Percentiles rank a stretch among this genome's conserved stretches.
These are phyloP conservation scores for Andrena praecox DNA, from an alignment of 2,888 invertebrate genomes.

Conservation along the genomic window DNA sequence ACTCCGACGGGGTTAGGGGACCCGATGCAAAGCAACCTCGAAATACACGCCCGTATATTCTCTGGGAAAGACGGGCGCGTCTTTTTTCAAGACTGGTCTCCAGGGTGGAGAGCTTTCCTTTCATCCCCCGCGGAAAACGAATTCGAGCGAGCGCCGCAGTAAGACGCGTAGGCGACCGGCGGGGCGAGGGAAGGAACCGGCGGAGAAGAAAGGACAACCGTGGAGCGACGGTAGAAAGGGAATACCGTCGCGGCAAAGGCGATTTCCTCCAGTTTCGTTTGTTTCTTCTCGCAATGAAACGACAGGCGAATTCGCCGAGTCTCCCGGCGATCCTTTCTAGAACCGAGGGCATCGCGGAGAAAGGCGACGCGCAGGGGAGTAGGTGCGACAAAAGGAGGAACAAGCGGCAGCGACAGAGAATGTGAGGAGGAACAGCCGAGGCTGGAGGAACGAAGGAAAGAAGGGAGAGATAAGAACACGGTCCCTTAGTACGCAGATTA, in stretches of 20 bases:
- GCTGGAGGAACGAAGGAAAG: conserved; percentile 29
- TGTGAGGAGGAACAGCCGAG: not conserved
- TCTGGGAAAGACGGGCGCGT: conserved; percentile 35
- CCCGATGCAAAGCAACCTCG: conserved; percentile 27
- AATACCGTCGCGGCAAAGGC: conserved; percentile 60
- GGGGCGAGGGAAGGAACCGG: not conserved
- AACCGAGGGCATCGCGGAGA: conserved; percentile 13
- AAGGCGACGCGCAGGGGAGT: conserved; percentile 6
- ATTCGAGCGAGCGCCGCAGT: conserved; percentile 45
- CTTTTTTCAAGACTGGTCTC: conserved; percentile 36
- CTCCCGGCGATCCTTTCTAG: conserved; percentile 55
- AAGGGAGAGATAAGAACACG: conserved; percentile 57
- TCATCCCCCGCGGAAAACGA: conserved; percentile 64
- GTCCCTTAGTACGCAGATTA: conserved; percentile 67
- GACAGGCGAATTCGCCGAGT: conserved; percentile 55
- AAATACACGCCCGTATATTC: not conserved
- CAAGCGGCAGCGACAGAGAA: not conserved
- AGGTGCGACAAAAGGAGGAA: conserved; percentile 21
- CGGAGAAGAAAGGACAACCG: conserved; percentile 17
- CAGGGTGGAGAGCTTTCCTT: conserved; percentile 56
- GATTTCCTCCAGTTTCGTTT: conserved; percentile 71
- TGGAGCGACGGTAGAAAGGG: conserved; percentile 4
- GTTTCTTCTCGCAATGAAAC: conserved; percentile 69
- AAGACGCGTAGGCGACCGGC: not conserved
- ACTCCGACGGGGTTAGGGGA: not conserved